Evolutionary conservation across 2,797 vertebrate species (phyloP).

Genomic region (Sebastes cheni): DNA sequence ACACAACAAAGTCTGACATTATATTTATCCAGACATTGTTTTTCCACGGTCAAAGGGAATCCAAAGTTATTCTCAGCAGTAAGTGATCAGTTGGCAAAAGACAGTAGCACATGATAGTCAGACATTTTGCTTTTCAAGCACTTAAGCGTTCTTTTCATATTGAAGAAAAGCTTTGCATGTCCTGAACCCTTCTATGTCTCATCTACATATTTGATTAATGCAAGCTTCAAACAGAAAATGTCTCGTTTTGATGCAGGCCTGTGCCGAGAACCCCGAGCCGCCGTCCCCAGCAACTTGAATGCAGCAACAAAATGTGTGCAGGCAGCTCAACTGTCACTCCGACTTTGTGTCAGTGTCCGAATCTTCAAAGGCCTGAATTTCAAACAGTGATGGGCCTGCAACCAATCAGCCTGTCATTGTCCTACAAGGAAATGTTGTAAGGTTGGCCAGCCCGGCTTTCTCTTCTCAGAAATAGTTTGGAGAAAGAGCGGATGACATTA

Average conservation of each 20-base stretch:
- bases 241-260: constrained; percentile 26
- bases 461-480: constrained; percentile 27
- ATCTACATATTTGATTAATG: constrained; percentile 36
- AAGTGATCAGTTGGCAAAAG: constrained; percentile 38
- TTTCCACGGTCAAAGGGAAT: constrained; percentile 37
- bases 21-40: constrained; percentile 52
- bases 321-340: constrained; percentile 57
- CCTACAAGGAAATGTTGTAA: constrained; percentile 45
- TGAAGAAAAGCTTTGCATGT: not conserved
- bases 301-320: constrained; percentile 31
- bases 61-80: constrained; percentile 45
- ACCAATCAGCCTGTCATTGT: constrained; percentile 67
- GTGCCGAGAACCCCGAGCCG: constrained; percentile 25
- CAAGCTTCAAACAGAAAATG: constrained; percentile 36
- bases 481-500: constrained; percentile 27
- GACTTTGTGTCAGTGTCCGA: constrained; percentile 51
- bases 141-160: constrained; percentile 35
- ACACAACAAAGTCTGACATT: constrained; percentile 63
- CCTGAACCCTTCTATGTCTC: not conserved
- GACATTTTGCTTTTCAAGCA: constrained; percentile 37
- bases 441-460: constrained; percentile 36
- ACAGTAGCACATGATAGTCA: constrained; percentile 14
- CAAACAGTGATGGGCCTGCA: constrained; percentile 70
- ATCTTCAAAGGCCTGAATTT: constrained; percentile 70
- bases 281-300: constrained; percentile 14